Conservation (phyloP, 2,113 vertebrate species). For the Pogonocichla stellata region DNA sequence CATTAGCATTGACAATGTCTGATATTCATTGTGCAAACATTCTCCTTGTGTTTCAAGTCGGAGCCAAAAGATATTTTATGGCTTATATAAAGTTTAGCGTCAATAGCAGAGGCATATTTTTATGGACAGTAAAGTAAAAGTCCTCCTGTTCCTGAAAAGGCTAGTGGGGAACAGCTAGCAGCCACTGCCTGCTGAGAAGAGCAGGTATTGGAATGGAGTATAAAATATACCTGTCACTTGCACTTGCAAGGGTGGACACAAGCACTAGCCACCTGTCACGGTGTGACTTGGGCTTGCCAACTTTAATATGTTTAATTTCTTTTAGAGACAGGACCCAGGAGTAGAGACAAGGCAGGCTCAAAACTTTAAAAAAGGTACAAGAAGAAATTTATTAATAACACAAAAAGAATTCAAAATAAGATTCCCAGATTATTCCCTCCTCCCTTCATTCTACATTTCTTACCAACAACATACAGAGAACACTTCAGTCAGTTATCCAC, state of each 20-base stretch:
- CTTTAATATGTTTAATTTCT: too few relatives aligned
- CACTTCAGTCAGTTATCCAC: too few relatives aligned
- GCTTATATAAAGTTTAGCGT: constrained; percentile 53
- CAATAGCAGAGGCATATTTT: constrained; percentile 44
- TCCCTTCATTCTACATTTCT: too few relatives aligned
- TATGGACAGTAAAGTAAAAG: constrained; percentile 47
- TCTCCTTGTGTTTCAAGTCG: constrained; percentile 47
- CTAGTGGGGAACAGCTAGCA: neutral
- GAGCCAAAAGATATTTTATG: constrained; percentile 53
- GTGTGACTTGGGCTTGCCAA: too few relatives aligned
- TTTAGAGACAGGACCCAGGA: too few relatives aligned
- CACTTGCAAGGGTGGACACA: neutral
- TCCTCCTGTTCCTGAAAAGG: constrained; percentile 16
- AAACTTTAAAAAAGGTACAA: too few relatives aligned
- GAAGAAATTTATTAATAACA: too few relatives aligned
- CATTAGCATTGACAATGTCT: constrained; percentile 52
- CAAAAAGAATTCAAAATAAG: too few relatives aligned
- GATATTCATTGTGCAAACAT: constrained; percentile 48
- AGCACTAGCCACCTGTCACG: neutral
- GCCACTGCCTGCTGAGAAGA: neutral
- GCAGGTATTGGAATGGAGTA: neutral
- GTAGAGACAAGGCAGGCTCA: too few relatives aligned
- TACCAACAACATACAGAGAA: too few relatives aligned
- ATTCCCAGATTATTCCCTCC: too few relatives aligned
- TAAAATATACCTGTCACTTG: neutral